phyloP scores from a whole-genome alignment of 1,140 invertebrate species.

The Thereuonema tuberculata region DNA sequence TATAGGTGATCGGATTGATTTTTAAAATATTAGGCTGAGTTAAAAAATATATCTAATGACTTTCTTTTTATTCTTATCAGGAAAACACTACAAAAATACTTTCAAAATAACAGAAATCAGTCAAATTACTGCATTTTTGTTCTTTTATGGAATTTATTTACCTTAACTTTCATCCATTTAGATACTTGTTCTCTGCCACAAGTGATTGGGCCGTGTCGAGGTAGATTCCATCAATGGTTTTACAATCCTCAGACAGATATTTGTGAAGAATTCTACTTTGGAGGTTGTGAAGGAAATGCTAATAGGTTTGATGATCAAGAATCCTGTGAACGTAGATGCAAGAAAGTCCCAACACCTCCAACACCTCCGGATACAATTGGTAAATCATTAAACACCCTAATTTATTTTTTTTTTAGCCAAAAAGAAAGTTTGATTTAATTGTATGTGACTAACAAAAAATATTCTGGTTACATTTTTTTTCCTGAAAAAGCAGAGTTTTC shows the following conservation, averaged over 20 bases:
- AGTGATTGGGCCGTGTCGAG: conserved; percentile 55
- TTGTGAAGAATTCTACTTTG: conserved; percentile 54
- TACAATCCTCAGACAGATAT: conserved; percentile 48
- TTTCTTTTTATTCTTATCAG: too few species aligned
- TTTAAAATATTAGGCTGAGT: too few species aligned
- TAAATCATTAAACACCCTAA: background rate
- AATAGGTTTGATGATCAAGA: conserved; percentile 43
- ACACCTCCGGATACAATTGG: too few species aligned
- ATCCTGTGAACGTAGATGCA: conserved; percentile 34
- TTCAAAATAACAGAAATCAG: too few species aligned
- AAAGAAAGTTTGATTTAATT: too few species aligned
- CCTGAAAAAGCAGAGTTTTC: too few species aligned
- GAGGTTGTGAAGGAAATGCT: conserved; percentile 53
- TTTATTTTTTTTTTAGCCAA: background rate
- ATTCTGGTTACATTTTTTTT: too few species aligned
- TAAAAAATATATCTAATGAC: too few species aligned
- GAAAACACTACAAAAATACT: too few species aligned
- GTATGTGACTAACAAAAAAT: too few species aligned
- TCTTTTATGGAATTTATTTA: background rate
- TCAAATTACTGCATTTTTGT: background rate
- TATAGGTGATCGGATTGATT: too few species aligned
- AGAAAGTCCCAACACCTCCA: conserved; percentile 11
- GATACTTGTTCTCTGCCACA: conserved; percentile 56
- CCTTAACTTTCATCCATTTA: conserved; percentile 18
- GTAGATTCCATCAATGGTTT: conserved; percentile 50